A percentile compares a stretch with the other conserved stretches of the same genome.
Evolutionary conservation across 2,797 vertebrate species (phyloP).

Genomic region (Monodelphis domestica): DNA sequence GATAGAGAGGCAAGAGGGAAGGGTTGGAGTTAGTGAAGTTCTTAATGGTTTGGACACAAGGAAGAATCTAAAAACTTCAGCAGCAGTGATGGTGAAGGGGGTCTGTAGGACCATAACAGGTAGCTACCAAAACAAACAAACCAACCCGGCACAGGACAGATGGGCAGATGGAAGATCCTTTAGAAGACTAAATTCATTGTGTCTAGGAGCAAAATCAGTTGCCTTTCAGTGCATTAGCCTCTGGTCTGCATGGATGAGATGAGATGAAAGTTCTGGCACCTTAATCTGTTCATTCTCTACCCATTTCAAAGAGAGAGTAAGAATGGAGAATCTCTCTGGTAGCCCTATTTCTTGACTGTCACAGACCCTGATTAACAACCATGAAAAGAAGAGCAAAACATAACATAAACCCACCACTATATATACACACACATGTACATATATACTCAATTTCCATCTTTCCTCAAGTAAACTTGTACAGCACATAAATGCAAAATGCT

Average conservation of each 20-base stretch:
- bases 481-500: background rate
- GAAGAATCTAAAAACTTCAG: background rate
- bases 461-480: background rate
- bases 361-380: background rate
- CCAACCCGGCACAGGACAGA: background rate
- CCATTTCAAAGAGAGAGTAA: background rate
- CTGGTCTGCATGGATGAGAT: background rate
- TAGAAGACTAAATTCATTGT: background rate
- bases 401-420: background rate
- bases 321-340: background rate
- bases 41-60: background rate
- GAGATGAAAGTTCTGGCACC: background rate
- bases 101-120: background rate
- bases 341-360: background rate
- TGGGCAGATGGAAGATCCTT: background rate
- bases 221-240: background rate
- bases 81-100: background rate
- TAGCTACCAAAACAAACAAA: background rate
- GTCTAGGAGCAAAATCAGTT: background rate
- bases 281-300: background rate
- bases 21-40: background rate
- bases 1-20: background rate
- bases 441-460: too few species aligned
- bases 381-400: background rate
- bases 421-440: too few species aligned